phyloP scores from a whole-genome alignment of 2,113 vertebrate genomes.

The Pteruthius melanotis region DNA sequence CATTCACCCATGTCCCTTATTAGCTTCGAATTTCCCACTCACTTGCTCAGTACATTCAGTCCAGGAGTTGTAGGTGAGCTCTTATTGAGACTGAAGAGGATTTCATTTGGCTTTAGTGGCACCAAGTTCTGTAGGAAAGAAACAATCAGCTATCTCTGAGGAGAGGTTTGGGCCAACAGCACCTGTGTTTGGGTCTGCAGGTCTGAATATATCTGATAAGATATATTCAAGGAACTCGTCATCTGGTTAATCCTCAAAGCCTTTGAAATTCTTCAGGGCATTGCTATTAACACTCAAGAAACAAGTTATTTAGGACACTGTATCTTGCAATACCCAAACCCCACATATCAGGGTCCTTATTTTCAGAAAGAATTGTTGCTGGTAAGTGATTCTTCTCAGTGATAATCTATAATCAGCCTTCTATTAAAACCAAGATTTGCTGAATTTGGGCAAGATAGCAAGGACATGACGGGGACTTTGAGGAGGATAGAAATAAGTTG shows the following conservation, averaged over 20 bases:
- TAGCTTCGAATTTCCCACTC: fast-evolving
- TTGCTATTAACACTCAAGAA: background rate
- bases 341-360: background rate
- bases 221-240: fast-evolving
- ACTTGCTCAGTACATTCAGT: background rate
- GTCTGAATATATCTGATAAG: background rate
- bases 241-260: background rate
- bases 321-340: background rate
- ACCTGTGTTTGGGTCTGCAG: background rate
- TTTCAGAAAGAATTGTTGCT: background rate
- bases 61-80: background rate
- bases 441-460: background rate
- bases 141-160: background rate
- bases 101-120: background rate
- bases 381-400: background rate
- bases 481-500: background rate
- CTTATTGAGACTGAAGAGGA: background rate
- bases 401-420: background rate
- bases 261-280: background rate
- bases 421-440: background rate
- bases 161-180: background rate
- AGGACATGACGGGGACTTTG: background rate
- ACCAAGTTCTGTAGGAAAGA: background rate
- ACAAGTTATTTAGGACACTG: background rate
- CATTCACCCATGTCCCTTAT: background rate